These are phyloP conservation scores for Lithophane semibrunnea DNA, from an alignment of 2,888 invertebrate genomes.

Conservation along the genomic window DNA sequence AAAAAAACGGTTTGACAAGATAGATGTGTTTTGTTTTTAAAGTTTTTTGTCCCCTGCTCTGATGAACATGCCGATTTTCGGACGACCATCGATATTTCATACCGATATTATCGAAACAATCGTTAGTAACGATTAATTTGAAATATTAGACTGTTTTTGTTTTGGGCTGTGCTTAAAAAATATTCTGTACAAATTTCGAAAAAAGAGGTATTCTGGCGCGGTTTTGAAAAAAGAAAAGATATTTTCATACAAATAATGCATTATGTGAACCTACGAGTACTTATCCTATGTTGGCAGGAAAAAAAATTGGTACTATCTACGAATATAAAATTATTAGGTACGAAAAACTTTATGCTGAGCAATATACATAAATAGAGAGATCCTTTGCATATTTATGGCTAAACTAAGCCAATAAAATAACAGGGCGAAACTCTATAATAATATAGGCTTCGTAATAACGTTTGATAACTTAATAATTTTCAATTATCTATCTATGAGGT, in stretches of 20 bases:
- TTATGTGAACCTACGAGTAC: no score
- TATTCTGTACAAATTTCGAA: slow-evolving; percentile 8
- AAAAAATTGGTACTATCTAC: background rate
- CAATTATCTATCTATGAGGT: slow-evolving; percentile 53
- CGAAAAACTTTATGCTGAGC: background rate
- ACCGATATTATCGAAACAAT: slow-evolving; percentile 72
- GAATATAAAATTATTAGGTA: background rate
- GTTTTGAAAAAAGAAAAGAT: background rate
- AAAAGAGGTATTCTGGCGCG: background rate
- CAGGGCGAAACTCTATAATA: slow-evolving; percentile 30
- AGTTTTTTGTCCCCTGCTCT: slow-evolving; percentile 75
- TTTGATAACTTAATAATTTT: slow-evolving; percentile 66
- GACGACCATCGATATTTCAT: slow-evolving; percentile 80
- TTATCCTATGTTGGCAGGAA: background rate
- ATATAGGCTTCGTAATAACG: slow-evolving; percentile 38
- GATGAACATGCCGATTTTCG: slow-evolving; percentile 81
- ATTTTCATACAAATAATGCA: background rate
- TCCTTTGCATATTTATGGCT: slow-evolving; percentile 43
- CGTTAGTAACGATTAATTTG: slow-evolving; percentile 78
- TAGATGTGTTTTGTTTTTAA: slow-evolving; percentile 72
- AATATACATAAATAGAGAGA: slow-evolving; percentile 13
- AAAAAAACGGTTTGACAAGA: slow-evolving; percentile 77
- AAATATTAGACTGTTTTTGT: slow-evolving; percentile 62
- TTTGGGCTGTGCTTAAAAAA: slow-evolving; percentile 23
- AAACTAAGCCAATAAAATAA: slow-evolving; percentile 34